Base-by-base conservation (phyloP, 2,113 vertebrate species). In the Chaetops frenatus region DNA sequence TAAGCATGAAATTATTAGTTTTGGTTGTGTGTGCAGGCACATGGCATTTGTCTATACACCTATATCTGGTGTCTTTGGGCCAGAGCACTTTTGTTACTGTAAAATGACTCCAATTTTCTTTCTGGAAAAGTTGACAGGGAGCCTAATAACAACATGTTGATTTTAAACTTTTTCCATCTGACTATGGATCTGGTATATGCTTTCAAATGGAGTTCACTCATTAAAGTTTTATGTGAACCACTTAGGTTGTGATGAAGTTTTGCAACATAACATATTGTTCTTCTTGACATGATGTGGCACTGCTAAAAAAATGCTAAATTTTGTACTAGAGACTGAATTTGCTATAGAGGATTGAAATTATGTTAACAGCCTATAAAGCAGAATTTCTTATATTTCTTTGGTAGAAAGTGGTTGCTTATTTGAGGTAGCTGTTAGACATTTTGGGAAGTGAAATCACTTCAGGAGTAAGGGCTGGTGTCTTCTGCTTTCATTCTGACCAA, bases 11-110 rank as follows among this genome's bases (percentile, higher is more conserved):
- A 28, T 61, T 0, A 29, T 33, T 90, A 4, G 8, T 33, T 94
- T 89, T 2, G 5, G 9, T 77, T 77, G 6, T 29, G 10, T 69
- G 17, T 66, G 4, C 21, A 5, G 16, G 11, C 8, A 1, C 22
- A 7, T 47, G 3, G 3, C 20, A 3, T 67, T 36, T 66, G 4
- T 74, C 27, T 50, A 0, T 57, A 1, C 40, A 19, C 65, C 14
- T 57, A 0, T 80, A 3, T 64, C 11, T 77, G 19, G 16, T 85
- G 51, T 81, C 61, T 22, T 86, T 50, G 35, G 45, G 74, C 40
- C 48, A 36, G 25, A 57, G 20, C 29, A 22, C 11, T 48, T 87
- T 20, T 61, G 13, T 69, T 79, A 27, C 42, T 53, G 12, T 44
- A 57, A 74, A 72, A 53, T 60, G 7, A 50, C 4, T n/a, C 10